phyloP scores from a whole-genome alignment of 2,113 vertebrate species.

The Garra rufa region DNA sequence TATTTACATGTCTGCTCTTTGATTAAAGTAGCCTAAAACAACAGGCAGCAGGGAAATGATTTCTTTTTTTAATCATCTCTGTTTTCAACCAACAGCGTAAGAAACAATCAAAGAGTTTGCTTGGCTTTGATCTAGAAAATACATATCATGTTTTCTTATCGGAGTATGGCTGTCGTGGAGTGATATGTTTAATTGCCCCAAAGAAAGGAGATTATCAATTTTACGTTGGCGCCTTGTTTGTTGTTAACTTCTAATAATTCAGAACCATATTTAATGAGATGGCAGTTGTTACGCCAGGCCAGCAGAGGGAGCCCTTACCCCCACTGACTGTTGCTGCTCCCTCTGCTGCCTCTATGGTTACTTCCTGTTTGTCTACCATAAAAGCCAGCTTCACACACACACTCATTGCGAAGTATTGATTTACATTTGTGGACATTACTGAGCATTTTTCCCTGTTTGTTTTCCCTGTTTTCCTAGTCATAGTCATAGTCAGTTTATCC shows the following conservation, averaged over 20 bases:
- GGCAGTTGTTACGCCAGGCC: too few species aligned
- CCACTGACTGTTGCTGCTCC: too few species aligned
- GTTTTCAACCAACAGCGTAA: constrained; percentile 46
- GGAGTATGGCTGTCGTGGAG: constrained; percentile 39
- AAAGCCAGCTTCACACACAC: too few species aligned
- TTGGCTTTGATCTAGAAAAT: constrained; percentile 45
- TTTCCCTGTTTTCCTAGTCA: too few species aligned
- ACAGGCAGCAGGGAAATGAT: constrained; percentile 58
- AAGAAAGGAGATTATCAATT: constrained; percentile 50
- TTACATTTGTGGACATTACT: too few species aligned
- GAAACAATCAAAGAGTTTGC: constrained; percentile 59
- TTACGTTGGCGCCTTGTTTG: constrained; percentile 38
- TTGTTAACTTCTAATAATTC: constrained; percentile 50
- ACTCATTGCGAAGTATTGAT: too few species aligned
- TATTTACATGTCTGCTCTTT: constrained; percentile 59
- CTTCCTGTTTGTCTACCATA: too few species aligned
- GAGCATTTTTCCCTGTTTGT: too few species aligned
- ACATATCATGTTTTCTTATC: constrained; percentile 34
- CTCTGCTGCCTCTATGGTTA: too few species aligned
- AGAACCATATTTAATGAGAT: constrained; percentile 40
- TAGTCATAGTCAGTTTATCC: too few species aligned
- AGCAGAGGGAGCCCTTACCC: too few species aligned
- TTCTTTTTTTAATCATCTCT: constrained; percentile 58
- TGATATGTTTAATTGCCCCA: constrained; percentile 51
- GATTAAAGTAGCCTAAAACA: constrained; percentile 63